phyloP scores from a whole-genome alignment of 2,113 vertebrate species.

The Sceloporus tristichus region DNA sequence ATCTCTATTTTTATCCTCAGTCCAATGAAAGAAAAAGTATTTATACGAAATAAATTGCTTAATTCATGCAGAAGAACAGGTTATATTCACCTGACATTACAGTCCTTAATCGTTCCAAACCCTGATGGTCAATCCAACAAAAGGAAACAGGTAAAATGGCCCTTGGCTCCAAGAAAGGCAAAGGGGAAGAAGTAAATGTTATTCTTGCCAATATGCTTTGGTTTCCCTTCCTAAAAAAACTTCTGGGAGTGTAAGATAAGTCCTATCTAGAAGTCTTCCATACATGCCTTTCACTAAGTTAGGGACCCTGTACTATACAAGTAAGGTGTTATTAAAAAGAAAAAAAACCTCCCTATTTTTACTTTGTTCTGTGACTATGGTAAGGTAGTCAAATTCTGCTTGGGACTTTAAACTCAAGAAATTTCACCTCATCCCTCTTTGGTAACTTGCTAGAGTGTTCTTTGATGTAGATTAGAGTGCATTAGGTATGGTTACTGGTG shows the following conservation, averaged over 20 bases:
- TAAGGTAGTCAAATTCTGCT: background rate
- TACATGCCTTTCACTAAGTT: background rate
- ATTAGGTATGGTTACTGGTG: background rate
- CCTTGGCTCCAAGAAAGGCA: background rate
- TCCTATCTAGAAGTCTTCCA: background rate
- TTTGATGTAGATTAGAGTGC: slow-evolving; percentile 9
- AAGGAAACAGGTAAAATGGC: background rate
- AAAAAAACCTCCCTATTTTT: background rate
- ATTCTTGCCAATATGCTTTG: background rate
- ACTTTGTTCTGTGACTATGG: background rate
- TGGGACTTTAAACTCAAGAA: background rate
- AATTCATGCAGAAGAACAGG: background rate
- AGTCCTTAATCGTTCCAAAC: background rate
- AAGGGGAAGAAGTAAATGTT: background rate
- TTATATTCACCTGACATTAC: background rate
- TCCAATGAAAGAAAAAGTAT: background rate
- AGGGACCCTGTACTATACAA: background rate
- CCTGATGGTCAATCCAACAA: background rate
- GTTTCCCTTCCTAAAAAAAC: background rate
- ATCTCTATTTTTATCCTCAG: background rate
- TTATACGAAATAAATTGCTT: background rate
- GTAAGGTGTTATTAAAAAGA: background rate
- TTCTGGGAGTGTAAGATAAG: background rate
- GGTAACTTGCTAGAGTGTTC: background rate
- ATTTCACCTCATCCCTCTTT: background rate